Evolutionary conservation across 2,797 vertebrate species (phyloP), one percentile per base, ranked within the genome.

Genomic region (Gobionotothen gibberifrons): DNA sequence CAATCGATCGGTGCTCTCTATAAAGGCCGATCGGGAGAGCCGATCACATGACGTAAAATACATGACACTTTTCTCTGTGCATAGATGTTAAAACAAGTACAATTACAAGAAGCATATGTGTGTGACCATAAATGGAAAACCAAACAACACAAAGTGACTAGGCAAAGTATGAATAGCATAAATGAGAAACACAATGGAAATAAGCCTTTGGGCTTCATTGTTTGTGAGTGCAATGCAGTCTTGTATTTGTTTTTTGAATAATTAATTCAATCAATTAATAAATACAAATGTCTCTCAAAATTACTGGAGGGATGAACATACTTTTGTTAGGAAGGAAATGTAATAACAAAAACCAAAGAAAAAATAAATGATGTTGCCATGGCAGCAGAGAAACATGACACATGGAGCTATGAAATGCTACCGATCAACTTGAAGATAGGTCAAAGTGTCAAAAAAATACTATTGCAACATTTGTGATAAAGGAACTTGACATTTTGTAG

Each of bases 381-480:
- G 5, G 29, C 22, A 58, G 21, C 13, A 72, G 4, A 61, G 19
- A 54, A 49, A 58, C 39, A 42, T 10, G 52, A 63, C 19, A 57
- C 4, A 56, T 14, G 19, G 40, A n/a, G 4, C 5, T 22, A 14
- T 26, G 14, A 4, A 1, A 13, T 61, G 63, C 73, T 10, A 17
- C 7, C 4, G 9, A 17, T 15, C 1, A 48, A 63, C 7, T 3
- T 2, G 1, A 76, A 46, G 17, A 57, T 59, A 5, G n/a, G 16
- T 55, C 48, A 68, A 48, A 46, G 26, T 47, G 29, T 62, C 32
- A 22, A n/a, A 57, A 79, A 52, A 36, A 32, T 12, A 66, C 17
- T 53, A 56, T 29, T 64, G 52, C 46, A 19, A 51, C 49, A 48
- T 3, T 21, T 54, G 22, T 64, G 9, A 51, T 11, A 65, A 62